A percentile compares a stretch with the other conserved stretches of the same genome.
Conservation (phyloP, 1,140 invertebrate genomes). For the Sarcophaga bullata region DNA sequence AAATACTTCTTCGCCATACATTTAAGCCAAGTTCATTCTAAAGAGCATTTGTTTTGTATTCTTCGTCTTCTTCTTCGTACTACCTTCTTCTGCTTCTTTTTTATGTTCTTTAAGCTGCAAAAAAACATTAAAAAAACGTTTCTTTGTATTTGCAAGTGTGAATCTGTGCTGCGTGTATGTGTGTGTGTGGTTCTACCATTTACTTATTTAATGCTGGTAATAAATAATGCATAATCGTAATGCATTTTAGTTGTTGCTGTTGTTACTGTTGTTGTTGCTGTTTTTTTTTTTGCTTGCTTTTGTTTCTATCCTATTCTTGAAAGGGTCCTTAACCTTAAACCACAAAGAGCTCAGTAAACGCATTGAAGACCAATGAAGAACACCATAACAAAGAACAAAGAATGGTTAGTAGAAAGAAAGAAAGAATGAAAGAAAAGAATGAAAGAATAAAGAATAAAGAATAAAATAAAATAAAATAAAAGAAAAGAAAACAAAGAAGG, state of each 20-base stretch:
- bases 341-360: not conserved
- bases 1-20: not conserved
- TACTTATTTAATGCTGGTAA: not conserved
- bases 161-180: not conserved
- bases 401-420: not conserved
- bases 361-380: not conserved
- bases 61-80: no score
- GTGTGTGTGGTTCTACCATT: not conserved
- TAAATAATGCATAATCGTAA: conserved; percentile 15
- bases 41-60: no score
- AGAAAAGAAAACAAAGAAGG: no score
- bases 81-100: no score
- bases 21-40: no score
- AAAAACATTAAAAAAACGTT: no score
- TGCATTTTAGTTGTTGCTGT: not conserved
- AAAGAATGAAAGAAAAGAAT: not conserved
- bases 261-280: not conserved
- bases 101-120: no score
- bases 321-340: conserved; percentile 13
- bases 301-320: no score
- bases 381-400: not conserved
- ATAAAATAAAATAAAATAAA: no score
- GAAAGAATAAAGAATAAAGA: not conserved
- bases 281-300: not conserved
- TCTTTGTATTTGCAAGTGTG: no score